A percentile compares a stretch with the other conserved stretches of the same genome.
phyloP scores from a whole-genome alignment of 2,888 invertebrate species.

The Hymenopus coronatus region DNA sequence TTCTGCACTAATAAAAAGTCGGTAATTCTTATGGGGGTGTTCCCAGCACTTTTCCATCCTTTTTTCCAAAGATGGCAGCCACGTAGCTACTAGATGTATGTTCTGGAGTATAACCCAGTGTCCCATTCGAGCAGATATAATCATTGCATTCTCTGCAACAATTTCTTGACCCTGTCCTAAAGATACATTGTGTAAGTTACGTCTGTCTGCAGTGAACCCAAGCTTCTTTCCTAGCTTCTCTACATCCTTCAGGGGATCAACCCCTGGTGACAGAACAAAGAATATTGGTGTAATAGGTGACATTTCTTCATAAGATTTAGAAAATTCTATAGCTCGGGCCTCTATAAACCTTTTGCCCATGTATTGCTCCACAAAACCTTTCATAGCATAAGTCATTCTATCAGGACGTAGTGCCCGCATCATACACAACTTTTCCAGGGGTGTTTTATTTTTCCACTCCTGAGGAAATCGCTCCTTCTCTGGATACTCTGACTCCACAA shows the following conservation, averaged over 20 bases:
- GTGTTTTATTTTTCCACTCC: constrained; percentile 90
- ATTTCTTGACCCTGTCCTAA: constrained; percentile 93
- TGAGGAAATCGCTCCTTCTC: constrained; percentile 93
- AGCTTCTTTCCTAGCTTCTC: constrained; percentile 79
- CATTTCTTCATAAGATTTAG: constrained; percentile 82
- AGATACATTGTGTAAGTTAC: constrained; percentile 90
- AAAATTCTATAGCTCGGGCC: constrained; percentile 74
- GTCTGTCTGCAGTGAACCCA: constrained; percentile 73
- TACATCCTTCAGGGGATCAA: constrained; percentile 91
- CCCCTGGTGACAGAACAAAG: constrained; percentile 92
- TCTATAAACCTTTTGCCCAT: constrained; percentile 80
- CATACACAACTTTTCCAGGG: constrained; percentile 85
- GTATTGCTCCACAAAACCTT: constrained; percentile 84
- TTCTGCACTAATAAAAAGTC: constrained; percentile 84
- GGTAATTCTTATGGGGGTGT: constrained; percentile 62
- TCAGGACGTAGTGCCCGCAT: constrained; percentile 89
- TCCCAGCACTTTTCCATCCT: constrained; percentile 80
- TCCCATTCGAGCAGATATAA: constrained; percentile 68
- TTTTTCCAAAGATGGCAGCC: constrained; percentile 87
- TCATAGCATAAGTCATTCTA: constrained; percentile 89
- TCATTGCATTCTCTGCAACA: constrained; percentile 86
- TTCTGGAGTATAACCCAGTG: constrained; percentile 95
- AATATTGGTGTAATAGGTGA: constrained; percentile 83
- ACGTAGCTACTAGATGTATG: constrained; percentile 85
- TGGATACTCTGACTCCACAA: constrained; percentile 87